Percentiles rank a stretch among this genome's conserved stretches.
Conservation (phyloP, 2,113 vertebrate genomes). For the Siniperca knerii region DNA sequence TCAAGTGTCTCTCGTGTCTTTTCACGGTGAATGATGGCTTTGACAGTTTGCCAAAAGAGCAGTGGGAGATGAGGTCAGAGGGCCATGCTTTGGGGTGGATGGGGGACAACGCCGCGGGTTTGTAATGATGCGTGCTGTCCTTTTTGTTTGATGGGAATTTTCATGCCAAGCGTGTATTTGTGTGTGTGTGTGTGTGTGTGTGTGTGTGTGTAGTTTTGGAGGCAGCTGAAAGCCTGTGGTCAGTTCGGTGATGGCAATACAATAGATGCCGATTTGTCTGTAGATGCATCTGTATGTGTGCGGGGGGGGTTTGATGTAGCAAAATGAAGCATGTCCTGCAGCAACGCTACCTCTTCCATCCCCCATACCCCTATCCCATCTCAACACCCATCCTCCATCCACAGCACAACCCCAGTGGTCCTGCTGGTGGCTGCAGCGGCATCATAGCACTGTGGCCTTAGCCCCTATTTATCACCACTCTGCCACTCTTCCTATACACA, state of each 20-base stretch:
- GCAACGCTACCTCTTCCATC: constrained; percentile 19
- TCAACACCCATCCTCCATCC: constrained; percentile 51
- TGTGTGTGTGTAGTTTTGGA: constrained; percentile 37
- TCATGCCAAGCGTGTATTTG: constrained; percentile 46
- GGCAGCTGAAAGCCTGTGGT: constrained; percentile 81
- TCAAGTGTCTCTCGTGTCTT: constrained; percentile 79
- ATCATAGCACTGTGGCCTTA: constrained; percentile 62
- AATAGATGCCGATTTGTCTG: constrained; percentile 28
- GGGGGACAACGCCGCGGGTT: constrained; percentile 51
- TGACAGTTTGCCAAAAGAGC: constrained; percentile 86
- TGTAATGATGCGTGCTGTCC: constrained; percentile 60
- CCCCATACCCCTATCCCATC: constrained; percentile 20
- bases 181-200: constrained; percentile 25
- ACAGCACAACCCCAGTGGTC: constrained; percentile 38
- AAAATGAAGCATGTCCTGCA: constrained; percentile 73
- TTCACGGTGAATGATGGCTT: constrained; percentile 84
- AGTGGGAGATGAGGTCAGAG: constrained; percentile 73
- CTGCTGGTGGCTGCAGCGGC: constrained; percentile 77
- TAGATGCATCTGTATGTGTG: constrained; percentile 20
- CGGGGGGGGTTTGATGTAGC: constrained; percentile 43
- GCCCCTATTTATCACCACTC: constrained; percentile 76
- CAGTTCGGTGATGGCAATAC: constrained; percentile 36
- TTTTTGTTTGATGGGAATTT: constrained; percentile 48
- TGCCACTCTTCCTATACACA: constrained; percentile 48
- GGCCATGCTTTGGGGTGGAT: constrained; percentile 62